Evolutionary conservation across 2,113 vertebrate genomes (phyloP), one percentile per base, ranked within the genome.

Genomic region (Mesitornis unicolor): DNA sequence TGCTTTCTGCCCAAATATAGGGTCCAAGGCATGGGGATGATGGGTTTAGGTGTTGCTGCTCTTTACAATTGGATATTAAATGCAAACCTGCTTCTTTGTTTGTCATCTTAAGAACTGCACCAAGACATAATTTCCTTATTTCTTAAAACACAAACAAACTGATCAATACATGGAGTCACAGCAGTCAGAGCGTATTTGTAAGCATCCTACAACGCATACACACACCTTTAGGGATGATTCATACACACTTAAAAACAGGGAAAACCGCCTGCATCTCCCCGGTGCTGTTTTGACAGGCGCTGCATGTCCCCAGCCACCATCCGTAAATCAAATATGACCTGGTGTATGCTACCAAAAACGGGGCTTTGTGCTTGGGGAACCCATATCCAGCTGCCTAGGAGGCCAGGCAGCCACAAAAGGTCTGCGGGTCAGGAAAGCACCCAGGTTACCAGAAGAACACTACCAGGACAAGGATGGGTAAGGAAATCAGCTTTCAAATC

Each of bases 21-120:
- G 61, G 13, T 5, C 42, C 26, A 33, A 78, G 45, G 26, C 2
- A 0, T 11, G 35, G 29, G 56, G 78, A n/a, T 1, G 2, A 48
- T 5, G 40, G 19, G 24, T 81, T 84, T 51, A 24, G 65, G 13
- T 33, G 29, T 3, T 50, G 13, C 31, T 74, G 65, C 80, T 83
- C 71, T 48, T 69, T 10, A 19, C 5, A 11, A 10, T 13, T 11
- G 4, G 11, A 3, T 25, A 42, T 26, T n/a, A 60, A 88, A 93
- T 36, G 26, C 36, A 89, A 89, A 67, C 22, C 26, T 56, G 40
- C 38, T n/a, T 24, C 77, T 87, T 29, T 77, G n/a, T 38, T 43
- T 35, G 25, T 24, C 35, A n/a, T 26, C 36, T 71, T 45, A 35
- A 40, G 56, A 25, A 42, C 17, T 47, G 47, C 29, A 31, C 12